Evolutionary conservation across 2,113 vertebrate species (phyloP), one percentile per base, ranked within the genome.

Genomic region (Urocynchramus pylzowi): DNA sequence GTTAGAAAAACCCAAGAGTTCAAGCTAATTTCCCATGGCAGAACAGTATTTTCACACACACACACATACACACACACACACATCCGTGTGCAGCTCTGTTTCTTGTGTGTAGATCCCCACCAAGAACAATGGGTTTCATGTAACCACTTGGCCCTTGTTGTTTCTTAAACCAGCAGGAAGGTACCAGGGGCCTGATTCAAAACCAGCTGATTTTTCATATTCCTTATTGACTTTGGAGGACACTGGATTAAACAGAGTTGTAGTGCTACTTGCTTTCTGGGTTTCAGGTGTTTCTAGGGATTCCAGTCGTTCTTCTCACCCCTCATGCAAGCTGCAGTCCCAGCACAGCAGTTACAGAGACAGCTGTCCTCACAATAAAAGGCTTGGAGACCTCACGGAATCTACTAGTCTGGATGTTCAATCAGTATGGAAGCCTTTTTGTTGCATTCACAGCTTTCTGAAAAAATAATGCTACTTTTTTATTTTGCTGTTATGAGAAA

Each of bases 11-110:
- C 8, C 11, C 35, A 95, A 96, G 39, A 84, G 63, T 92, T 95
- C 73, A 80, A 90, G 45, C 7, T 83, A 83, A 89, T 84, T 93
- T 97, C 96, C 90, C 94, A 70, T 56, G 88, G 91, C 87, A 96
- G 90, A 97, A 64, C 5, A 2, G 3, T 33, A 39, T 37, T 86
- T 75, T 45, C 71, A 57, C 67, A 54, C 57, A 76, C n/a, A 28
- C 30, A 37, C 30, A 49, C 4, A 73, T 47, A 67, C 35, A 37
- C n/a, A 37, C 35, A 53, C 17, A 44, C 33, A 47, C 7, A 33
- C 3, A 75, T 27, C 65, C 64, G 3, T 82, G 24, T 90, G 80
- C n/a, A 30, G 79, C 41, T 77, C 88, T 82, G 28, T 19, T 69
- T 90, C 54, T 33, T 3, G 6, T 35, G 41, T 11, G 14, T 8